Percentiles rank a stretch among this genome's conserved stretches.
Evolutionary conservation across 1,140 invertebrate species (phyloP).

Genomic region (Euura saliciscinereae): DNA sequence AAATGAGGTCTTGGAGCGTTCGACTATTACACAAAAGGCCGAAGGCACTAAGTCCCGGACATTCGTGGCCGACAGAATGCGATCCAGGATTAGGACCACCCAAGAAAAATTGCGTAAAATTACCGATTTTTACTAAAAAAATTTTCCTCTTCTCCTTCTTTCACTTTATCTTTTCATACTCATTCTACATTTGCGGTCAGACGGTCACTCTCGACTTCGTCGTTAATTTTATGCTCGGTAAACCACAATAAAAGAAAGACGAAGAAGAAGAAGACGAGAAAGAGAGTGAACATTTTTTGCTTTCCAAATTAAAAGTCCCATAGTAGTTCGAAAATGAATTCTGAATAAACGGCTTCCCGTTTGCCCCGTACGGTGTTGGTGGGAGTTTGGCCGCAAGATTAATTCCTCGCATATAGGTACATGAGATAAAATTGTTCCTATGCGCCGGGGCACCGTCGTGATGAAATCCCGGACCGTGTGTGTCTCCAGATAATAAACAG

Average conservation of each 20-base stretch:
- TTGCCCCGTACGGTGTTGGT: neutral
- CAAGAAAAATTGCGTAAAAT: slow-evolving; percentile 40
- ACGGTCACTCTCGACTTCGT: too few relatives aligned
- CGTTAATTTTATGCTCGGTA: too few relatives aligned
- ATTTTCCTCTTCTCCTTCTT: neutral
- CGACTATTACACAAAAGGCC: slow-evolving; percentile 29
- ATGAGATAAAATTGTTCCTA: neutral
- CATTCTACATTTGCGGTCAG: too few relatives aligned
- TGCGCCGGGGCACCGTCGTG: neutral
- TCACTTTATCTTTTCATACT: neutral
- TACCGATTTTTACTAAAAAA: neutral
- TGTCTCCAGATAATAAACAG: neutral
- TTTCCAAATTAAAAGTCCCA: too few relatives aligned
- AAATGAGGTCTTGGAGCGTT: slow-evolving; percentile 29
- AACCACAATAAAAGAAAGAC: neutral
- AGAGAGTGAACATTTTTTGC: neutral
- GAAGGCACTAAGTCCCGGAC: slow-evolving; percentile 31
- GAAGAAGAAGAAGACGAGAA: slow-evolving; percentile 26
- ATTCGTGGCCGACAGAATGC: slow-evolving; percentile 51
- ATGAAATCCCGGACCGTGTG: slow-evolving; percentile 1
- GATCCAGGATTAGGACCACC: slow-evolving; percentile 53
- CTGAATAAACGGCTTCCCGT: neutral
- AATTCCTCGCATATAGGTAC: neutral
- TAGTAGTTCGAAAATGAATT: neutral
- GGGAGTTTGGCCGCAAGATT: neutral